Percentiles rank a stretch among this genome's conserved stretches.
Evolutionary conservation across 92 coral and sea anemone genomes (phyloP).

Genomic region (Zoanthus gigantus): DNA sequence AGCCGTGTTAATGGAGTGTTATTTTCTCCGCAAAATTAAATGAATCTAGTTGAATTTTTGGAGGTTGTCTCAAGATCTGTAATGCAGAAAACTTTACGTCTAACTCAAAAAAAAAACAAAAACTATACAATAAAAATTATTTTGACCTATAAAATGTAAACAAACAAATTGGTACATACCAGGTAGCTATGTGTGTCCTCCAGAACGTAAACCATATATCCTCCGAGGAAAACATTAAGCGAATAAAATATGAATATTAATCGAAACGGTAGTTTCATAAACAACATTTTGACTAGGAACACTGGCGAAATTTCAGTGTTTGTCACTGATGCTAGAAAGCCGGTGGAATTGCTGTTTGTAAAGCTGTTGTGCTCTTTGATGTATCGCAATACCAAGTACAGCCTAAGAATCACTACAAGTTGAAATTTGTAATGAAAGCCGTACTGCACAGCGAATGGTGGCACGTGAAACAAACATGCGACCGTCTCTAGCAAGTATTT

Average conservation of each 20-base stretch:
- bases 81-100: background rate
- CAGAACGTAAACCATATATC: conserved; percentile 86
- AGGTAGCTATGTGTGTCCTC: conserved; percentile 87
- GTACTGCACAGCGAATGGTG: conserved; percentile 80
- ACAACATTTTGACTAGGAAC: conserved; percentile 88
- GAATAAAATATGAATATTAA: conserved; percentile 84
- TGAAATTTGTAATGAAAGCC: conserved; percentile 83
- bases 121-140: background rate
- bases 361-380: conserved; percentile 89
- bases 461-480: conserved; percentile 85
- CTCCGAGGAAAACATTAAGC: conserved; percentile 94
- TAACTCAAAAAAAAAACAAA: background rate
- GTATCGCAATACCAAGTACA: conserved; percentile 84
- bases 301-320: conserved; percentile 89
- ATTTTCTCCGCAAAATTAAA: background rate
- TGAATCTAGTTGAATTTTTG: background rate
- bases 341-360: conserved; percentile 86
- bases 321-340: conserved; percentile 91
- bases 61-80: background rate
- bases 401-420: conserved; percentile 82
- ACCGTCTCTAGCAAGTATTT: conserved; percentile 73
- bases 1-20: background rate
- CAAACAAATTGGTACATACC: conserved; percentile 75
- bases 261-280: conserved; percentile 89
- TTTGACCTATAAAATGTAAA: background rate